A percentile compares a stretch with the other conserved stretches of the same genome.
Evolutionary conservation across 2,888 invertebrate genomes (phyloP).

Genomic region (Leptinotarsa rubiginosa): DNA sequence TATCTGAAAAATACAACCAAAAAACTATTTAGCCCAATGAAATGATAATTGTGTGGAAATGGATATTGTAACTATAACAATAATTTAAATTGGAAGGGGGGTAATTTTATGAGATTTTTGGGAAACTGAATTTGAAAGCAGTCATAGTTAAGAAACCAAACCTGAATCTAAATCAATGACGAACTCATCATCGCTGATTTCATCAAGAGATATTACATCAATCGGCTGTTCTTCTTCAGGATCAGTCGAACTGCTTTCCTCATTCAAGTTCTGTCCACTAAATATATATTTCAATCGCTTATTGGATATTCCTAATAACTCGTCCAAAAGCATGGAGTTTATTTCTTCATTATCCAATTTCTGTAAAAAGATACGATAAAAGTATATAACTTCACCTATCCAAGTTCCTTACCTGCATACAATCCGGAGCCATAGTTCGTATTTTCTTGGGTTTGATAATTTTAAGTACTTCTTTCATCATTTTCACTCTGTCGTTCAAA

Average conservation of each 20-base stretch:
- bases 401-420: conserved; percentile 57
- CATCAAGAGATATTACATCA: conserved; percentile 64
- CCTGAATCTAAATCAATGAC: conserved; percentile 54
- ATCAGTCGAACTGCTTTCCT: conserved; percentile 62
- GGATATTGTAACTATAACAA: too few species aligned
- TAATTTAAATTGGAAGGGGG: too few species aligned
- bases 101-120: too few species aligned
- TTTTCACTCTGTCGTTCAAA: conserved; percentile 62
- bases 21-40: neutral
- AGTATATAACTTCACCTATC: neutral
- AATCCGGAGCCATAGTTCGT: conserved; percentile 63
- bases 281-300: conserved; percentile 64
- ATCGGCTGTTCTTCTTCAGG: conserved; percentile 58
- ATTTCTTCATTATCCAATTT: conserved; percentile 62
- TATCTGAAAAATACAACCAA: conserved; percentile 45
- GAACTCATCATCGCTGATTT: conserved; percentile 62
- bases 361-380: conserved; percentile 49
- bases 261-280: conserved; percentile 61
- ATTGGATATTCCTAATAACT: conserved; percentile 64
- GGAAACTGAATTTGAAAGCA: neutral
- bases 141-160: conserved; percentile 22
- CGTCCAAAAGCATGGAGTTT: conserved; percentile 65
- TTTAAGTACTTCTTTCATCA: conserved; percentile 65
- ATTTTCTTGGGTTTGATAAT: conserved; percentile 65
- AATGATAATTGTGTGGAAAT: neutral